Percentiles rank a stretch among this genome's conserved stretches.
These are phyloP conservation scores for Lamprotornis superbus DNA, from an alignment of 2,113 vertebrate species.

Conservation along the genomic window DNA sequence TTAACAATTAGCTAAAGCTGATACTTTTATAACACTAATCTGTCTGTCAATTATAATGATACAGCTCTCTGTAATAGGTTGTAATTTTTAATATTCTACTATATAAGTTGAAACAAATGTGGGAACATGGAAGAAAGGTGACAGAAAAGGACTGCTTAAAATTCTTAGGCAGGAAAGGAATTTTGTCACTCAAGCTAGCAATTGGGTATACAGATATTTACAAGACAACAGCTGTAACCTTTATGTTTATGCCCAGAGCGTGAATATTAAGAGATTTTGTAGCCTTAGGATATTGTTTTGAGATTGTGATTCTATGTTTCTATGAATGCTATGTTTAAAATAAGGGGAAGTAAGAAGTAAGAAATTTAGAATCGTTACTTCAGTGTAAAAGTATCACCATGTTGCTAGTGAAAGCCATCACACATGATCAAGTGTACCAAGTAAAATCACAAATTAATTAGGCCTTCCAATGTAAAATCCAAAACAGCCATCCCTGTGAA, in stretches of 20 bases:
- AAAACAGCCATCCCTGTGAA: not conserved
- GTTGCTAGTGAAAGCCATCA: not conserved
- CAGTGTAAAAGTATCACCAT: not conserved
- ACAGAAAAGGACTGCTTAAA: not conserved
- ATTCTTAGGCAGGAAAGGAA: not conserved
- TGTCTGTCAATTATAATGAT: not conserved
- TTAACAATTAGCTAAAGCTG: not conserved
- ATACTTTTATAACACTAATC: not conserved
- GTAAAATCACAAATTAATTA: not conserved
- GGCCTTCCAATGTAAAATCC: not conserved
- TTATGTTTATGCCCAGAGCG: not conserved
- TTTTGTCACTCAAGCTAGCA: not conserved
- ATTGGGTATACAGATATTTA: not conserved
- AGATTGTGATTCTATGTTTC: not conserved
- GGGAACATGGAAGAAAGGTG: not conserved
- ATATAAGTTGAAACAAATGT: not conserved
- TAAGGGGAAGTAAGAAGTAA: not conserved
- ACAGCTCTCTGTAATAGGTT: not conserved
- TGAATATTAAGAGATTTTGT: not conserved
- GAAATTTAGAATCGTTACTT: not conserved
- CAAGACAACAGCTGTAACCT: not conserved
- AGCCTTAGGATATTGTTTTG: not conserved
- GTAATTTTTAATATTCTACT: not conserved
- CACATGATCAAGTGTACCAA: not conserved
- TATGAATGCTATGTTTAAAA: not conserved